Conservation (phyloP, 1,140 invertebrate genomes). For the Musca vetustissima region DNA sequence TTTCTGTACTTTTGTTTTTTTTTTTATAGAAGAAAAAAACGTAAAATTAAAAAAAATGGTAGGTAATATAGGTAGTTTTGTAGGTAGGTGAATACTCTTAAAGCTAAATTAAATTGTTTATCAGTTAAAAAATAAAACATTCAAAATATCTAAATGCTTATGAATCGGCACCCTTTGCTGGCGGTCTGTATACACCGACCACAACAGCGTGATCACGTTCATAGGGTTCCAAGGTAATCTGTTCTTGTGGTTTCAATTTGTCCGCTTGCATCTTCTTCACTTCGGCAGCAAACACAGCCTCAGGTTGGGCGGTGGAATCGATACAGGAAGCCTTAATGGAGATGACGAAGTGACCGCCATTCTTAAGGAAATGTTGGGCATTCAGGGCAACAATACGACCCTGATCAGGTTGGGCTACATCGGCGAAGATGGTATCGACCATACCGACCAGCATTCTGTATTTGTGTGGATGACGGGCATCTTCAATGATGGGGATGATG, state of each 20-base stretch:
- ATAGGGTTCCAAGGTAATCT: conserved; percentile 97
- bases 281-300: conserved; percentile 97
- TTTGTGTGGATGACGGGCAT: conserved; percentile 98
- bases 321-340: conserved; percentile 99
- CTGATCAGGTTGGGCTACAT: conserved; percentile 99
- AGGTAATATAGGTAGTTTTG: conserved; percentile 6
- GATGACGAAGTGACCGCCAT: conserved; percentile 96
- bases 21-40: background rate
- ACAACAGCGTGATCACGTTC: conserved; percentile 99
- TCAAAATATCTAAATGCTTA: conserved; percentile 21
- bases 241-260: conserved; percentile 96
- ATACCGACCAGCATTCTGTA: conserved; percentile 96
- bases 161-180: conserved; percentile 57
- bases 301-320: conserved; percentile 96
- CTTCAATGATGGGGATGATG: conserved; percentile 99
- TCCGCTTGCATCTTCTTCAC: conserved; percentile 94
- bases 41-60: background rate
- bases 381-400: conserved; percentile 97
- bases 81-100: conserved; percentile 14
- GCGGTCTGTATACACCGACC: conserved; percentile 88
- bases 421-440: conserved; percentile 89
- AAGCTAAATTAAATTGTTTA: conserved; percentile 11
- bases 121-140: conserved; percentile 9
- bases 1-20: no score
- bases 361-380: conserved; percentile 95